Conservation (phyloP, 2,113 vertebrate genomes). For the Dasypus novemcinctus region DNA sequence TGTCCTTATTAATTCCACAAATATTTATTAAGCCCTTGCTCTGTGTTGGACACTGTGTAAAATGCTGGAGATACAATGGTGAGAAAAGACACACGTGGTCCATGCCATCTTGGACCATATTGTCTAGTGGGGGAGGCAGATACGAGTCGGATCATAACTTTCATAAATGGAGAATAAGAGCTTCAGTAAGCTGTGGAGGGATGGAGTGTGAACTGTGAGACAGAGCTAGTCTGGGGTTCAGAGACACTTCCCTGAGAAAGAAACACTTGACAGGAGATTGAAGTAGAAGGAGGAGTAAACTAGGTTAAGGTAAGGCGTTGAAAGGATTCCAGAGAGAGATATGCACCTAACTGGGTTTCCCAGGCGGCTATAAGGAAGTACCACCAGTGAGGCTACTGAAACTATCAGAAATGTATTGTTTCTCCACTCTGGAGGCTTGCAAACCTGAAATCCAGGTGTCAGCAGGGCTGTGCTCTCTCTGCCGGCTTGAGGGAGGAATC, state of each 20-base stretch:
- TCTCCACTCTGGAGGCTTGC: too few species aligned
- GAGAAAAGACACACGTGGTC: rapidly evolving
- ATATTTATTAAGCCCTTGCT: background rate
- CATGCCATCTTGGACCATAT: background rate
- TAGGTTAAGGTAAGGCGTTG: rapidly evolving
- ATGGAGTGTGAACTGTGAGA: background rate
- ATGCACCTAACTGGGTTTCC: too few species aligned
- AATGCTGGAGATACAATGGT: background rate
- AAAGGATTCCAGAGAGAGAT: background rate
- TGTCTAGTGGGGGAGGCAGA: background rate
- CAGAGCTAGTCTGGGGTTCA: too few species aligned
- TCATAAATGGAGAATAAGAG: background rate
- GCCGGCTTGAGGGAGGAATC: too few species aligned
- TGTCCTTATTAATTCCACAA: background rate
- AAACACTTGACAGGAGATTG: background rate
- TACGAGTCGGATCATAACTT: too few species aligned
- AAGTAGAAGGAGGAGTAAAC: background rate
- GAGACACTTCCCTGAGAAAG: background rate
- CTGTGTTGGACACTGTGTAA: background rate
- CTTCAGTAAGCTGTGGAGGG: background rate
- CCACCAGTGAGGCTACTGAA: too few species aligned
- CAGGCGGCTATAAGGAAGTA: too few species aligned
- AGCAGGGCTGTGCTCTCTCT: too few species aligned
- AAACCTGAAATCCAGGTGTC: too few species aligned
- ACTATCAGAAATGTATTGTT: too few species aligned